phyloP scores from a whole-genome alignment of 2,113 vertebrate species.

The Chinchilla lanigera region DNA sequence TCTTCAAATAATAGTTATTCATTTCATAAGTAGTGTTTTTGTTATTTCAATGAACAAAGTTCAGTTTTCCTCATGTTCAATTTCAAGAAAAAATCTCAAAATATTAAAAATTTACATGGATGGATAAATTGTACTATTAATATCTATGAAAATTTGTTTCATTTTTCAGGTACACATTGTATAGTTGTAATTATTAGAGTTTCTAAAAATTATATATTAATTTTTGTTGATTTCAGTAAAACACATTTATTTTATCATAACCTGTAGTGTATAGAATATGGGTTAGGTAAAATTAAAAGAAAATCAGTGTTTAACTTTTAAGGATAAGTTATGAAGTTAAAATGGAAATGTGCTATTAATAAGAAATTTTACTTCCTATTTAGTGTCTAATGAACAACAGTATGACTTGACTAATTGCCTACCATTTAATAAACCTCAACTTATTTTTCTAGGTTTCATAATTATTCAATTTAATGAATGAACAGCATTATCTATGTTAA shows the following conservation, averaged over 20 bases:
- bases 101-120: constrained; percentile 62
- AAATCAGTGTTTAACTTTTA: not conserved
- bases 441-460: not conserved
- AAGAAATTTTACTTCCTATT: not conserved
- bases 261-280: not conserved
- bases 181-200: constrained; percentile 31
- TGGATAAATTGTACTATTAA: constrained; percentile 18
- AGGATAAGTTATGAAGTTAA: not conserved
- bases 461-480: not conserved
- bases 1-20: not conserved
- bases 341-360: not conserved
- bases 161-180: not conserved
- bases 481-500: not conserved
- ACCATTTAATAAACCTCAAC: not conserved
- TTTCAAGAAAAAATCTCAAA: constrained; percentile 65
- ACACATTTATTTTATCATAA: not conserved
- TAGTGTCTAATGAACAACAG: not conserved
- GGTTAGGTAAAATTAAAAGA: constrained; percentile 20
- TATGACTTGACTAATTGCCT: not conserved
- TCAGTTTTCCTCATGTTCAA: constrained; percentile 48
- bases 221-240: constrained; percentile 54
- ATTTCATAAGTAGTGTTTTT: constrained; percentile 34
- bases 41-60: constrained; percentile 31
- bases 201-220: constrained; percentile 42
- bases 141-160: constrained; percentile 45